Evolutionary conservation across 2,797 vertebrate genomes (phyloP).

Genomic region (Fratercula arctica): DNA sequence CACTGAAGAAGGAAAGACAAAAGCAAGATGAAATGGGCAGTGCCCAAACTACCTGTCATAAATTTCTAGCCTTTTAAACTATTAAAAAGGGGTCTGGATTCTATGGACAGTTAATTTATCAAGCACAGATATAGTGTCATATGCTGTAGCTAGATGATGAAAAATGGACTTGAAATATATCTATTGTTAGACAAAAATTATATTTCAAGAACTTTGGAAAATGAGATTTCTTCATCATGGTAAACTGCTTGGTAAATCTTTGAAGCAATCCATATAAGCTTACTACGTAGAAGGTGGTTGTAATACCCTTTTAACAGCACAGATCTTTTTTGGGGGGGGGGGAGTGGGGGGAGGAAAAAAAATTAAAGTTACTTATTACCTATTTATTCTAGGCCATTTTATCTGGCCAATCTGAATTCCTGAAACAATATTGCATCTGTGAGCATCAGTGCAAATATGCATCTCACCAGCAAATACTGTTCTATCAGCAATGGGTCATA

Average conservation of each 20-base stretch:
- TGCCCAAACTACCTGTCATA: slow-evolving; percentile 28
- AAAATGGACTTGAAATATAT: slow-evolving; percentile 35
- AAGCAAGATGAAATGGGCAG: not conserved
- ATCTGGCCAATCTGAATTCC: not conserved
- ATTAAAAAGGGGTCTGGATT: slow-evolving; percentile 31
- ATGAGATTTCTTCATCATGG: slow-evolving; percentile 4
- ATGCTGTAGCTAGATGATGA: slow-evolving; percentile 8
- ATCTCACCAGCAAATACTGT: not conserved
- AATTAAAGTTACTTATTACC: not conserved
- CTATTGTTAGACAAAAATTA: not conserved
- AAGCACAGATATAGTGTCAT: not conserved
- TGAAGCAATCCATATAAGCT: not conserved
- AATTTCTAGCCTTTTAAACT: slow-evolving; percentile 43
- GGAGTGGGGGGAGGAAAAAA: not conserved
- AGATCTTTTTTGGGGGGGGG: not conserved
- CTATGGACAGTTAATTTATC: slow-evolving; percentile 48
- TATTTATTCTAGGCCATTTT: not conserved
- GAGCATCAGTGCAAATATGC: not conserved
- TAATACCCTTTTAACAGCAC: not conserved
- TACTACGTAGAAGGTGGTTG: not conserved
- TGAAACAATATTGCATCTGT: not conserved
- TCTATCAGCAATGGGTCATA: not conserved
- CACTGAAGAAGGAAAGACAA: not conserved
- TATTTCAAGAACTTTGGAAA: slow-evolving; percentile 25
- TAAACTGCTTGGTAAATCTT: not conserved